phyloP scores from a whole-genome alignment of 1,140 invertebrate species.

The Pinna nobilis region DNA sequence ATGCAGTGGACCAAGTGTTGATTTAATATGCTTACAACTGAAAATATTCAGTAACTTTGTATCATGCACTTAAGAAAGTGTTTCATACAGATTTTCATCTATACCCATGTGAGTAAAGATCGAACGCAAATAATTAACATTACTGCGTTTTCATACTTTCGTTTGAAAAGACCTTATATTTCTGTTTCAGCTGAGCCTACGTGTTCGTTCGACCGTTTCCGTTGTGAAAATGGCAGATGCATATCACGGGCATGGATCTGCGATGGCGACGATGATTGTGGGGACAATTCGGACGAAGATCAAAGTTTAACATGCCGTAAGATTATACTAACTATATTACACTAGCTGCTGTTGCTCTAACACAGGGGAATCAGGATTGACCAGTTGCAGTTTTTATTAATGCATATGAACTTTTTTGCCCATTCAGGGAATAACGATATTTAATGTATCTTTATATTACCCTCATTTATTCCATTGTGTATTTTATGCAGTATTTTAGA shows the following conservation, averaged over 20 bases:
- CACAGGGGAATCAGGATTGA: too few relatives aligned
- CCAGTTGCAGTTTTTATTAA: too few relatives aligned
- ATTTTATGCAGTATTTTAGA: too few relatives aligned
- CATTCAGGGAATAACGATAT: not conserved
- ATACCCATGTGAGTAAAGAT: too few relatives aligned
- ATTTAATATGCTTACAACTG: too few relatives aligned
- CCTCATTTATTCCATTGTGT: conserved; percentile 63
- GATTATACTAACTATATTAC: conserved; percentile 3
- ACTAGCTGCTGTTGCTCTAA: not conserved
- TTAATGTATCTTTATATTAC: not conserved
- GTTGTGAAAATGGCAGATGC: conserved; percentile 84
- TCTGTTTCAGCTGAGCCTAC: conserved; percentile 80
- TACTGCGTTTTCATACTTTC: conserved; percentile 83
- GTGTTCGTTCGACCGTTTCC: conserved; percentile 76
- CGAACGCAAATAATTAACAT: too few relatives aligned
- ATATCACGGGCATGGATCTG: conserved; percentile 96
- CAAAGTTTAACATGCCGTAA: conserved; percentile 61
- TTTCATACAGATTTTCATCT: too few relatives aligned
- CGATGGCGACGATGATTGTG: conserved; percentile 96
- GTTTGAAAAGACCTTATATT: not conserved
- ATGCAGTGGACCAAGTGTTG: too few relatives aligned
- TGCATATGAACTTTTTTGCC: too few relatives aligned
- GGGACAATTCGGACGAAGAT: conserved; percentile 94
- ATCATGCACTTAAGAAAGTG: too few relatives aligned
- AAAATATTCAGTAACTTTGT: too few relatives aligned